These are phyloP conservation scores for Eilema depressum DNA, from an alignment of 2,888 invertebrate species.

Conservation along the genomic window DNA sequence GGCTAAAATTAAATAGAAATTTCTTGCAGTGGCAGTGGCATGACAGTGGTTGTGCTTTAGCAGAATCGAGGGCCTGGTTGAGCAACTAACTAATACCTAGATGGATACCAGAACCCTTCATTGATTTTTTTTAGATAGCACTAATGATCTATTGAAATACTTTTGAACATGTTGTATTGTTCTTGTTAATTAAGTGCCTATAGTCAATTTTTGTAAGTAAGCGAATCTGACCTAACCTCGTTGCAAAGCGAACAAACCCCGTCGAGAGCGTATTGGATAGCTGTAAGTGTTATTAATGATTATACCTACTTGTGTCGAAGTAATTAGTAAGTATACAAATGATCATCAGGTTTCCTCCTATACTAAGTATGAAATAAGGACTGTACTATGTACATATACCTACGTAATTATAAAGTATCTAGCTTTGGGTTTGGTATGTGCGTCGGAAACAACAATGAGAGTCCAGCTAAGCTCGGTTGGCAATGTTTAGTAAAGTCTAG, in stretches of 20 bases:
- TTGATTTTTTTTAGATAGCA: background rate
- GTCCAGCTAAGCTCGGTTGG: background rate
- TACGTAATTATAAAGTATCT: background rate
- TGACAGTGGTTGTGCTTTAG: too few species aligned
- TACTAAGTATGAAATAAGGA: background rate
- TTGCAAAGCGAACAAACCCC: background rate
- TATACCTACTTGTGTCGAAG: background rate
- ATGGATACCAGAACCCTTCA: too few species aligned
- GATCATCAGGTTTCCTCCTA: conserved; percentile 5
- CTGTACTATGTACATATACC: background rate
- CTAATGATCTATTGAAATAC: background rate
- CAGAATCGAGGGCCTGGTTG: too few species aligned
- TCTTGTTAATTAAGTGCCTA: background rate
- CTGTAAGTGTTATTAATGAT: conserved; percentile 1
- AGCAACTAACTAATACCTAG: too few species aligned
- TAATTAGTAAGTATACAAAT: conserved; percentile 4
- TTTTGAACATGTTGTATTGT: background rate
- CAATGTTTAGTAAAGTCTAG: too few species aligned
- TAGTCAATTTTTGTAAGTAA: background rate
- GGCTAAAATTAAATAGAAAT: too few species aligned
- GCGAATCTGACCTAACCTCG: background rate
- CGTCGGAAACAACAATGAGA: background rate
- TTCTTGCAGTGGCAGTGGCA: too few species aligned
- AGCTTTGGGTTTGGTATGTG: background rate
- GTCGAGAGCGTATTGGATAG: background rate